phyloP scores from a whole-genome alignment of 2,888 invertebrate genomes.

The Buathra laborator region DNA sequence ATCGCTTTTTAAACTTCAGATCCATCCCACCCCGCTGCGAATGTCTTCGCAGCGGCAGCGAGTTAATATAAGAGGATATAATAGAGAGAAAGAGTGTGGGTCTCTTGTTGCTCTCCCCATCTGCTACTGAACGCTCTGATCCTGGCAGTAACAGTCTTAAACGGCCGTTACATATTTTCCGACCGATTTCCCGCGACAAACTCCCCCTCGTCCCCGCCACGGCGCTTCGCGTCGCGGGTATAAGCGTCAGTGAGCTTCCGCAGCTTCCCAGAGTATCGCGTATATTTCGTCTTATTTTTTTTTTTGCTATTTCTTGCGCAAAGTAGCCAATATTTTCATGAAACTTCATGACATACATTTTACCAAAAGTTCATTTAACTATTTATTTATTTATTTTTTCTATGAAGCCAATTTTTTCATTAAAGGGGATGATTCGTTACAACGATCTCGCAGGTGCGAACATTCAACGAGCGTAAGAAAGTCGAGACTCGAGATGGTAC shows the following conservation, averaged over 20 bases:
- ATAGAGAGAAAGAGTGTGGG: constrained; percentile 52
- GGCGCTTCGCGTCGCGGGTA: constrained; percentile 21
- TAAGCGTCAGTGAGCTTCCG: constrained; percentile 30
- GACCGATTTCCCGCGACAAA: constrained; percentile 74
- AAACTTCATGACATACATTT: constrained; percentile 64
- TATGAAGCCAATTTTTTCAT: too few relatives aligned
- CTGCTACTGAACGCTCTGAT: constrained; percentile 72
- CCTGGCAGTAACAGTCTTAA: constrained; percentile 80
- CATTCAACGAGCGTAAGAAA: background rate
- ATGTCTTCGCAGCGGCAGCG: constrained; percentile 64
- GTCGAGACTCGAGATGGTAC: background rate
- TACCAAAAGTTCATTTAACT: too few relatives aligned
- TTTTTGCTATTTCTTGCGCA: constrained; percentile 28
- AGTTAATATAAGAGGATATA: constrained; percentile 71
- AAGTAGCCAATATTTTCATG: constrained; percentile 78
- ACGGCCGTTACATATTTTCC: constrained; percentile 80
- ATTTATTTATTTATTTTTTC: too few relatives aligned
- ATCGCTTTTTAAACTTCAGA: constrained; percentile 82
- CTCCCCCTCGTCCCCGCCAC: constrained; percentile 27
- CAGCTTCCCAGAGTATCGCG: constrained; percentile 46
- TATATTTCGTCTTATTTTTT: constrained; percentile 42
- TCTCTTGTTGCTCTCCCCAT: constrained; percentile 67
- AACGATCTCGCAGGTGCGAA: constrained; percentile 8
- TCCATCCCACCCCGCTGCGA: constrained; percentile 50
- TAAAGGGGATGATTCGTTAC: constrained; percentile 1